A percentile compares a stretch with the other conserved stretches of the same genome.
phyloP scores from a whole-genome alignment of 2,113 vertebrate species.

The Engystomops pustulosus region DNA sequence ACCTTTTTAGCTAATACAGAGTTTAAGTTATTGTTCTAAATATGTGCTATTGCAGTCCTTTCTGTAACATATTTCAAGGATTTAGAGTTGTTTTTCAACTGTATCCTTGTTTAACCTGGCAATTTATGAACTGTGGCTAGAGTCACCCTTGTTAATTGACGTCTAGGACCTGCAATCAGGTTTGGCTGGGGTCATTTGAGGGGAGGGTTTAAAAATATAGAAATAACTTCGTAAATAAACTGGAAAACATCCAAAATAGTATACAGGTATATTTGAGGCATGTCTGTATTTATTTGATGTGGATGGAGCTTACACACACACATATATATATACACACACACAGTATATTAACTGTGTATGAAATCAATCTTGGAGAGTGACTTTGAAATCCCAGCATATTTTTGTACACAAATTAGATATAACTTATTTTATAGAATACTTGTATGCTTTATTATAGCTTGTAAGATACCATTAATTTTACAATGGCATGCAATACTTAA shows the following conservation, averaged over 20 bases:
- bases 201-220: slow-evolving; percentile 34
- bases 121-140: slow-evolving; percentile 38
- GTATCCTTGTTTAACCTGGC: slow-evolving; percentile 51
- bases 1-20: background rate
- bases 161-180: background rate
- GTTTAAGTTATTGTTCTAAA: background rate
- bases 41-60: background rate
- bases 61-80: background rate
- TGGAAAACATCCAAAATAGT: slow-evolving; percentile 13
- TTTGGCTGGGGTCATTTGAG: slow-evolving; percentile 22
- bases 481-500: no score
- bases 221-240: slow-evolving; percentile 1
- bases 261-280: background rate
- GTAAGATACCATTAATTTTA: no score
- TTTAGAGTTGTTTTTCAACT: slow-evolving; percentile 45
- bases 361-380: no score
- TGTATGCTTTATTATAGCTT: no score
- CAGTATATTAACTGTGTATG: no score
- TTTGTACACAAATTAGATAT: no score
- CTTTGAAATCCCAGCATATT: no score
- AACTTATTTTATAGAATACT: no score
- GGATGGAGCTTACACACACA: background rate
- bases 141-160: slow-evolving; percentile 31
- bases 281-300: background rate
- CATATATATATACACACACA: no score